Evolutionary conservation across 2,113 vertebrate genomes (phyloP).

Genomic region (Oenanthe oenanthe): DNA sequence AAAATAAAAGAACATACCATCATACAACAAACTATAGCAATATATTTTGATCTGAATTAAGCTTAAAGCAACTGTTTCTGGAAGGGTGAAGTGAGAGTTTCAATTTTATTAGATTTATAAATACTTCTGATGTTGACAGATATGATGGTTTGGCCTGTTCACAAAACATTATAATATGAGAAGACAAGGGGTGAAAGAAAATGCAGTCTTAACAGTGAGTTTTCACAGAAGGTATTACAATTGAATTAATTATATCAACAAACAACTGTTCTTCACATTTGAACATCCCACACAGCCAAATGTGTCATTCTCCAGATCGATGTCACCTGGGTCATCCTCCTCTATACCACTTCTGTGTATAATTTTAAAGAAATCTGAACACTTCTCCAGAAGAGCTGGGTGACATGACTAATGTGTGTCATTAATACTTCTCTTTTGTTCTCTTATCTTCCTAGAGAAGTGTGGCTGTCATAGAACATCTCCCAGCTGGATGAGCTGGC

Average conservation of each 20-base stretch:
- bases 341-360: not conserved
- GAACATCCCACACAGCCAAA: not conserved
- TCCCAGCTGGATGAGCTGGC: not conserved
- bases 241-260: not conserved
- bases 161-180: slow-evolving; percentile 5
- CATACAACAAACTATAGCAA: not conserved
- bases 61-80: slow-evolving; percentile 56
- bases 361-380: not conserved
- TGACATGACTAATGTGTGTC: not conserved
- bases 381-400: not conserved
- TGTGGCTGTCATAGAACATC: not conserved
- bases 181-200: not conserved
- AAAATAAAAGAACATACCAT: not conserved
- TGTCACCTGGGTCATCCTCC: not conserved
- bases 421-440: not conserved
- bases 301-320: not conserved
- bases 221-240: slow-evolving; percentile 3
- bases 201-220: not conserved
- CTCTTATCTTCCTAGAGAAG: not conserved
- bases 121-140: not conserved
- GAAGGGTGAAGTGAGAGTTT: slow-evolving; percentile 35
- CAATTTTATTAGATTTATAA: slow-evolving; percentile 12
- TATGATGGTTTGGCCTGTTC: not conserved
- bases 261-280: not conserved
- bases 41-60: slow-evolving; percentile 55